Evolutionary conservation across 92 coral and sea anemone genomes (phyloP), one percentile per base, ranked within the genome.

Genomic region (Scolanthus callimorphus): DNA sequence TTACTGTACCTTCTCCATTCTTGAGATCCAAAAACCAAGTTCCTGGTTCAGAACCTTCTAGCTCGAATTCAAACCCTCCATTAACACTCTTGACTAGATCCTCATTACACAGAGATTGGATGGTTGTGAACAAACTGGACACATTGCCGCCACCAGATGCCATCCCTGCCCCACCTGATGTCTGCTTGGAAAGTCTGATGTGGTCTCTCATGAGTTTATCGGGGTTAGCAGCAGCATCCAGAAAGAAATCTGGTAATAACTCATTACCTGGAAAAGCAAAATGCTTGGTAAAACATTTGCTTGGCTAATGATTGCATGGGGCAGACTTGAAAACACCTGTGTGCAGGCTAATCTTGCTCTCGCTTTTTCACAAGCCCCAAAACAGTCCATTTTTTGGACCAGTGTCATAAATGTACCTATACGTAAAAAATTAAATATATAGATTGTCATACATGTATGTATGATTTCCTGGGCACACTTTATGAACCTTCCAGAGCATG

Each of bases 21-120:
- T 91, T 87, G 52, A 91, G 95, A 60, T 91, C 97, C 43, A 91
- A 69, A 59, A 75, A 79, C 97, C 97, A 91, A 10, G 73, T 28
- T 28, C 97, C 95, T 17, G 87, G 80, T 2, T 83, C 96, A 17
- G 57, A 65, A 22, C 89, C 81, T 20, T 62, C 52, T 27, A 91
- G 69, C 29, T 87, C 84, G 56, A 86, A 86, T 75, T 86, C 82
- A 39, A 83, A 91, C 31, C 82, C 72, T 17, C 96, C 97, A 1
- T 78, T 79, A 21, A 83, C 74, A 25, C 54, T 60, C 37, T 85
- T 48, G 25, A 91, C 97, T 15, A 83, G 84, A 23, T 91, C 92
- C 27, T 79, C 81, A 51, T 49, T 79, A 31, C 96, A 87, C 38
- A 65, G 26, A 11, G 80, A 39, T 59, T 87, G 69, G 25, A 91